Evolutionary conservation across 2,888 invertebrate species (phyloP), one percentile per base, ranked within the genome.

Genomic region (Polyommatus icarus): DNA sequence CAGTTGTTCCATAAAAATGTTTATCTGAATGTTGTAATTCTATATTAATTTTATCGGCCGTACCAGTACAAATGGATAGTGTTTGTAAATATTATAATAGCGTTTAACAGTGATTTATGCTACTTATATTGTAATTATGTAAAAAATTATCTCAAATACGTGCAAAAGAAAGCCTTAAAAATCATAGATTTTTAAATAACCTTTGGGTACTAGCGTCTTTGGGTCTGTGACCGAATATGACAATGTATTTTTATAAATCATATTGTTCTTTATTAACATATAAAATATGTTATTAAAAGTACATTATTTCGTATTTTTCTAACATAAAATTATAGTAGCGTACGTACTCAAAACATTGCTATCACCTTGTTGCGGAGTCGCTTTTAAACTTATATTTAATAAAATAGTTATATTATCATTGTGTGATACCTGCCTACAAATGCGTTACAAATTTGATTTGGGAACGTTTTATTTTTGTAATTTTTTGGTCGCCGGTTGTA

Each of bases 211-310:
- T 92, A 92, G 92, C 89, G 90, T 89, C 92, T 89, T 86, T 87
- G 87, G 90, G 89, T 88, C 85, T 81, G 85, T 84, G 89, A 90
- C 86, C 90, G 87, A 86, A 82, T 85, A 85, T 88, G 91, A 88
- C 90, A 88, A 92, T 93, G 92, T 93, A 93, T 93, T 93, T 93
- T 93, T 93, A 92, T 93, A 93, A 91, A 92, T 87, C 90, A 91
- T 93, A 92, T 93, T 92, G 91, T 91, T 91, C 91, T 93, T 92
- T 92, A 93, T 91, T 93, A 93, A 93, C 93, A 93, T 93, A 93
- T 93, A 89, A 89, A 89, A 93, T 93, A 93, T 93, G 93, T 93
- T 93, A 92, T 90, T 90, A 88, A 92, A 93, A 92, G 92, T 93
- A 92, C 91, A 92, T 93, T 88, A 89, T 92, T 93, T 93, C 92